Evolutionary conservation across 2,888 invertebrate species (phyloP).

Genomic region (Leucoma salicis): DNA sequence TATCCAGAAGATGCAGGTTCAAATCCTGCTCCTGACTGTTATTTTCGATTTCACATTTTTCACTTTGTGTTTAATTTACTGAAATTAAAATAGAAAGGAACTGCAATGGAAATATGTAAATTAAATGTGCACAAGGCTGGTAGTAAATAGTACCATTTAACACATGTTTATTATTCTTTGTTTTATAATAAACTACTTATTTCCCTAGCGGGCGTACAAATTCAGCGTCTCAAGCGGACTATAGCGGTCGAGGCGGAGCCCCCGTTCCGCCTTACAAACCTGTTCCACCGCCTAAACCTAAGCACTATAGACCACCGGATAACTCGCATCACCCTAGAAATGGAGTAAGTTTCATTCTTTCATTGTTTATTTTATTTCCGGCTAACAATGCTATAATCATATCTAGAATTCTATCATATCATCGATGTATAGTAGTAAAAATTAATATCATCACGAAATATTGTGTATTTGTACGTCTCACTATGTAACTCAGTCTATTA

Average conservation of each 20-base stretch:
- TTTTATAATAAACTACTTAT: neutral
- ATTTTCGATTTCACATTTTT: too few relatives aligned
- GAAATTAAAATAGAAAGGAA: too few relatives aligned
- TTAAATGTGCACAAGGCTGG: too few relatives aligned
- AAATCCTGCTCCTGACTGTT: too few relatives aligned
- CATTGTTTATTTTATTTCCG: neutral
- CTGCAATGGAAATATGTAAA: too few relatives aligned
- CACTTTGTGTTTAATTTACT: too few relatives aligned
- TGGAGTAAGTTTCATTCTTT: constrained; percentile 52
- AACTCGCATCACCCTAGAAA: constrained; percentile 63
- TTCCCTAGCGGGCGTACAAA: constrained; percentile 77
- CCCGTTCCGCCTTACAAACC: constrained; percentile 87
- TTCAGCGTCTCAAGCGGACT: constrained; percentile 84
- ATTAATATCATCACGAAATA: too few relatives aligned
- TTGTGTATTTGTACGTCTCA: too few relatives aligned
- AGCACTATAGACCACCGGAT: constrained; percentile 91
- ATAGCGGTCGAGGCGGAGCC: constrained; percentile 57
- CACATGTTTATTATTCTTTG: too few relatives aligned
- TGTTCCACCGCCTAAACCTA: constrained; percentile 95
- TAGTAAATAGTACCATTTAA: too few relatives aligned
- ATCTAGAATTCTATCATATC: neutral
- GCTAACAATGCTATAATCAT: neutral
- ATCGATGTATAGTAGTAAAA: too few relatives aligned
- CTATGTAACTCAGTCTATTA: neutral
- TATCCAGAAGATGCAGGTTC: too few relatives aligned